Base-by-base conservation (phyloP, 53 echinoderm and acorn worm genomes). In the Crossaster papposus region DNA sequence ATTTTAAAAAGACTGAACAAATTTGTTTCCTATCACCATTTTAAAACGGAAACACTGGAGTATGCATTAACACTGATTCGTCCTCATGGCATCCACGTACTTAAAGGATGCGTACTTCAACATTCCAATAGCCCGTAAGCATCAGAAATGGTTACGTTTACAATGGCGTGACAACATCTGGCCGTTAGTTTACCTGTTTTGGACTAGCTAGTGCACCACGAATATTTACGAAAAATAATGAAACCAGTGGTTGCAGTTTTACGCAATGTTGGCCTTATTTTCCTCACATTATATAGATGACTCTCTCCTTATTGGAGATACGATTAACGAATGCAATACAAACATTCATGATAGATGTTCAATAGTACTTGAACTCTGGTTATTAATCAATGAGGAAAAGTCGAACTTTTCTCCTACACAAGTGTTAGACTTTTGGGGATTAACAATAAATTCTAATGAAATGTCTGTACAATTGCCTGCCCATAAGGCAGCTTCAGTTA, bases 91-190 rank as follows among this genome's bases (percentile, higher is more conserved):
- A n/a, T n/a, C n/a, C n/a, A n/a, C n/a, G n/a, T n/a, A n/a, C n/a
- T n/a, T n/a, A n/a, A n/a, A n/a, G n/a, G n/a, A n/a, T n/a, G n/a
- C n/a, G n/a, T n/a, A n/a, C n/a, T n/a, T n/a, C n/a, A n/a, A n/a
- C n/a, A n/a, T n/a, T n/a, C n/a, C 70, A 26, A 71, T 51, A 30
- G 55, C 65, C 65, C 73, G 15, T 51, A 53, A 72, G 71, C 71
- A 85, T 30, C 72, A 72, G 72, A 73, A 51, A 72, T 72, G 34
- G 12, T 24, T 72, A 37, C 32, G 71, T 24, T 70, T 72, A 28
- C 85, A 72, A 85, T 72, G 73, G 73, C 73, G 58, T 70, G 58
- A 85, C 71, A 85, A 85, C 70, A 32, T 72, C 37, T 85, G 50
- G 64, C 81, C 58, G 64, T 81, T 81, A 7, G 62, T 31, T 22